Evolutionary conservation across 2,888 invertebrate genomes (phyloP).

Genomic region (Pachycephus smyrnensis): DNA sequence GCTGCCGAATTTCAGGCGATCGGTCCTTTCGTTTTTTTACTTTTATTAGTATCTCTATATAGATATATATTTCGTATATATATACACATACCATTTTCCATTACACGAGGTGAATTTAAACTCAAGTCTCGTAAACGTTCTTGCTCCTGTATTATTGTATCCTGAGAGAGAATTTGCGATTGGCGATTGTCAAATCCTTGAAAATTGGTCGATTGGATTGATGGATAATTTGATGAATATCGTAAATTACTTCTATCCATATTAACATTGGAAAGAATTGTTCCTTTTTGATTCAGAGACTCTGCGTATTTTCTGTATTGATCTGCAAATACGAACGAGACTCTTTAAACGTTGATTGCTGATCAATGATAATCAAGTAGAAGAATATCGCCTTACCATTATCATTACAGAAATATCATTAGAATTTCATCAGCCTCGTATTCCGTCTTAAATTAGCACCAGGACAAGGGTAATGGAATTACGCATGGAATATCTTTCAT

Average conservation of each 20-base stretch:
- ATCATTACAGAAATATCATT: background rate
- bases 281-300: background rate
- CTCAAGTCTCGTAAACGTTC: background rate
- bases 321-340: background rate
- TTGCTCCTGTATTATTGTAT: background rate
- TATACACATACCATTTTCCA: background rate
- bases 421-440: background rate
- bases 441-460: background rate
- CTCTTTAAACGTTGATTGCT: background rate
- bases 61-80: background rate
- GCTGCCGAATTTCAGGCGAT: background rate
- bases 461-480: slow-evolving; percentile 43
- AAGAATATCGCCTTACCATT: background rate
- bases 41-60: background rate
- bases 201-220: background rate
- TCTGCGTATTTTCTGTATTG: background rate
- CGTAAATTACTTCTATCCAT: background rate
- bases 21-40: background rate
- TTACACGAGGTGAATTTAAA: background rate
- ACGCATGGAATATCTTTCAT: slow-evolving; percentile 35
- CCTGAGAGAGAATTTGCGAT: background rate
- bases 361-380: background rate
- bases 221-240: background rate
- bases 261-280: background rate
- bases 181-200: background rate